phyloP scores from a whole-genome alignment of 2,113 vertebrate species.

The Macquaria australasica region DNA sequence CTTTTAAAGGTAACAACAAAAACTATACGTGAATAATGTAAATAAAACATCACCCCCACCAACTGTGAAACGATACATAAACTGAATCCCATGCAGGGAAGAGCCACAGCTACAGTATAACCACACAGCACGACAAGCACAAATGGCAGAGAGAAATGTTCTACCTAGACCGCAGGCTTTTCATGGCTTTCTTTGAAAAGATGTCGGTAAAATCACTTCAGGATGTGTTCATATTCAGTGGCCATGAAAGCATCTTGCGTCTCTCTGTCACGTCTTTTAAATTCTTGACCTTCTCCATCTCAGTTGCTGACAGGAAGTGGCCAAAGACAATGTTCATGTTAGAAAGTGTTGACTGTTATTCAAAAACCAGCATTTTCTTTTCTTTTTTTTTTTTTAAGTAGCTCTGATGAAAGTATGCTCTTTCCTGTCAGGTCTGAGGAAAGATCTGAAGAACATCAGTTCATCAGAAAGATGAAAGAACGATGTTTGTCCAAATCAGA shows the following conservation, averaged over 20 bases:
- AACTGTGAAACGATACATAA: background rate
- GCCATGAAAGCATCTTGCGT: background rate
- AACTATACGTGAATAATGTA: background rate
- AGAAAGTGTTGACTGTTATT: background rate
- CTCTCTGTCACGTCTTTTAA: background rate
- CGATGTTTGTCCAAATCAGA: background rate
- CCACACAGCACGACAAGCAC: background rate
- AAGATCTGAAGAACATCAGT: background rate
- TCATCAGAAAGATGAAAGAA: conserved; percentile 17
- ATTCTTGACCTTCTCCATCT: background rate
- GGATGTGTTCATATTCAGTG: background rate
- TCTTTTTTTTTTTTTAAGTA: background rate
- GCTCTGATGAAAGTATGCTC: background rate
- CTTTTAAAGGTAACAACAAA: background rate
- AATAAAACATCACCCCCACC: conserved; percentile 27
- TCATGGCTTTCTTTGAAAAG: background rate
- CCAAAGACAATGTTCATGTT: background rate
- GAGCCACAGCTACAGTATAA: background rate
- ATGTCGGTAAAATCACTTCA: background rate
- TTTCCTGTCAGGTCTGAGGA: background rate
- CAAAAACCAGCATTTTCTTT: background rate
- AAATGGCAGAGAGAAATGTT: background rate
- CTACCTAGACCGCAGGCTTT: background rate
- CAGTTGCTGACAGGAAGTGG: background rate
- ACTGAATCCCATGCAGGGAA: background rate